phyloP scores from a whole-genome alignment of 2,888 invertebrate species.

The Amblyjoppa fuscipennis region DNA sequence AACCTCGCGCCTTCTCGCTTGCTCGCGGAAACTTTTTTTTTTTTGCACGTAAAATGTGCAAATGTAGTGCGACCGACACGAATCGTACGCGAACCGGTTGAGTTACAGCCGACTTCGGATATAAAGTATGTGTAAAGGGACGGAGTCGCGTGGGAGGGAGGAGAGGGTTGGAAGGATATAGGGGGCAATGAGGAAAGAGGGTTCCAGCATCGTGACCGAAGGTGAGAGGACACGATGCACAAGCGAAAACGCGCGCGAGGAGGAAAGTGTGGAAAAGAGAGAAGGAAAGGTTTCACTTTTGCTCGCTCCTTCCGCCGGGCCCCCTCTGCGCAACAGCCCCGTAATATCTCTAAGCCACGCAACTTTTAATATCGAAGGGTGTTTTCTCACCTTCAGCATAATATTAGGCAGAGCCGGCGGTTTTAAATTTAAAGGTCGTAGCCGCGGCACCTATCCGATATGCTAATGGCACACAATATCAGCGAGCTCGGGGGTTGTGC shows the following conservation, averaged over 20 bases:
- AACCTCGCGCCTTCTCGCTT: slow-evolving; percentile 72
- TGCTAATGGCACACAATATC: slow-evolving; percentile 81
- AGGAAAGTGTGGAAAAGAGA: slow-evolving; percentile 34
- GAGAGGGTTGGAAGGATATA: slow-evolving; percentile 32
- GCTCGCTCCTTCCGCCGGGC: slow-evolving; percentile 42
- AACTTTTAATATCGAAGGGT: slow-evolving; percentile 84
- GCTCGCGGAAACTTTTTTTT: slow-evolving; percentile 5
- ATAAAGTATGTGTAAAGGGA: slow-evolving; percentile 70
- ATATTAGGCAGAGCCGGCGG: slow-evolving; percentile 74
- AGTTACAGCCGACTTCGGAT: slow-evolving; percentile 74
- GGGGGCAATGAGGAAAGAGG: slow-evolving; percentile 11
- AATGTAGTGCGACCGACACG: slow-evolving; percentile 75
- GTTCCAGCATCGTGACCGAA: slow-evolving; percentile 42
- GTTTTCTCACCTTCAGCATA: slow-evolving; percentile 82
- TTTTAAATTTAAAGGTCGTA: slow-evolving; percentile 81
- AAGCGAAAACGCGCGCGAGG: slow-evolving; percentile 35
- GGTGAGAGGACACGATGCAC: slow-evolving; percentile 60
- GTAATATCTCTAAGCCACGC: slow-evolving; percentile 82
- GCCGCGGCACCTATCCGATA: slow-evolving; percentile 80
- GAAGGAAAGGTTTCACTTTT: slow-evolving; percentile 37
- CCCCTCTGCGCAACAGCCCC: slow-evolving; percentile 57
- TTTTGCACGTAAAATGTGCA: slow-evolving; percentile 75
- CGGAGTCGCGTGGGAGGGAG: background rate
- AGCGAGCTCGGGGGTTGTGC: slow-evolving; percentile 43
- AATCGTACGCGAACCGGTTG: slow-evolving; percentile 78